These are phyloP conservation scores for Melanerpes aurifrons DNA, from an alignment of 2,113 vertebrate genomes.

Conservation along the genomic window DNA sequence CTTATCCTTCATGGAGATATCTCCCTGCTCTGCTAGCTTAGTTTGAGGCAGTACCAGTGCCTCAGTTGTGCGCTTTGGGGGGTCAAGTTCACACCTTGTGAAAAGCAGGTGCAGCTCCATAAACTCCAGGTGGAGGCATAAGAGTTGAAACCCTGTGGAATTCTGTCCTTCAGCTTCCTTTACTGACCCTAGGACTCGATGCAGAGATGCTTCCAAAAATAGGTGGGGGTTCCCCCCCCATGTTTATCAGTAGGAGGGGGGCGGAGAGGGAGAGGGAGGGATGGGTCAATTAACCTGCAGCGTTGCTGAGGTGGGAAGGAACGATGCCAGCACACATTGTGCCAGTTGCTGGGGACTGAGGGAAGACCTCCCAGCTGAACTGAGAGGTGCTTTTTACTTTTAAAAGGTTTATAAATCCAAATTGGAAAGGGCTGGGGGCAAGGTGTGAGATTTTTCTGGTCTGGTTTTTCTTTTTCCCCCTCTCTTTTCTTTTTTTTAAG, in stretches of 20 bases:
- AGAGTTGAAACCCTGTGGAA: not conserved
- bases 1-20: not conserved
- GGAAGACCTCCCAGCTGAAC: constrained; percentile 27
- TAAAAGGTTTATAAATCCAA: constrained; percentile 45
- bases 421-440: constrained; percentile 44
- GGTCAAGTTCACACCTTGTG: not conserved
- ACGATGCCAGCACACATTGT: not conserved
- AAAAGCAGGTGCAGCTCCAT: constrained; percentile 26
- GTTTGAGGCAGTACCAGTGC: not conserved
- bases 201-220: fast-evolving
- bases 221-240: fast-evolving
- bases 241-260: not conserved
- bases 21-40: fast-evolving
- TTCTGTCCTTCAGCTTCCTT: not conserved
- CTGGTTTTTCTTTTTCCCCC: not conserved
- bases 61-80: not conserved
- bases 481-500: constrained; percentile 7
- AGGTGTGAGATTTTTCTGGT: constrained; percentile 45
- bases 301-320: fast-evolving
- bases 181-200: not conserved
- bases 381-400: not conserved
- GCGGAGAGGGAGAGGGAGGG: not conserved
- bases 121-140: not conserved
- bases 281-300: not conserved
- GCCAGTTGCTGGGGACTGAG: not conserved